Percentiles rank a stretch among this genome's conserved stretches.
These are phyloP conservation scores for Aleiodes leptofemur DNA, from an alignment of 2,888 invertebrate species.

Conservation along the genomic window DNA sequence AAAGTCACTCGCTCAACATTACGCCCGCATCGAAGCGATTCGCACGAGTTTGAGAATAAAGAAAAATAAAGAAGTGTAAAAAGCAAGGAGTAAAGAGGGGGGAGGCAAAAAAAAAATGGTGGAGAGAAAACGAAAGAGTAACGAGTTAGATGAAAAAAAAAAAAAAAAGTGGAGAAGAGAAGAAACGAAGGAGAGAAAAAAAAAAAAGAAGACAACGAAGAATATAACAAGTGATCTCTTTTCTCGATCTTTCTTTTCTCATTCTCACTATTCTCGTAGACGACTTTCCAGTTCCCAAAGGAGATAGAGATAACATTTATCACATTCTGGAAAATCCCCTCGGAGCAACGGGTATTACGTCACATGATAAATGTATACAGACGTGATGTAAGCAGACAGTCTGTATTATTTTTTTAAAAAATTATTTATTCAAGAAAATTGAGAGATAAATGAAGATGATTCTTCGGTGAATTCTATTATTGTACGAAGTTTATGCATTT, in stretches of 20 bases:
- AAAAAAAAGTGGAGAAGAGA: constrained; percentile 3
- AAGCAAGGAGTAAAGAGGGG: not conserved
- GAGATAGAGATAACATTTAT: constrained; percentile 50
- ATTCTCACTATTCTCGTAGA: constrained; percentile 32
- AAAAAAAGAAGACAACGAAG: constrained; percentile 40
- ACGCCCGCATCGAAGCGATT: constrained; percentile 42
- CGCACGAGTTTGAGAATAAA: constrained; percentile 9
- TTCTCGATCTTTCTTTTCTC: constrained; percentile 40
- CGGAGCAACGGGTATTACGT: constrained; percentile 35
- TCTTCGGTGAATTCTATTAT: no score
- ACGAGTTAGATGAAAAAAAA: constrained; percentile 2
- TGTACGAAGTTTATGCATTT: no score
- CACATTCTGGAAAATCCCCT: constrained; percentile 45
- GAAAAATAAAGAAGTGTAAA: constrained; percentile 10
- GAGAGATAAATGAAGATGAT: not conserved
- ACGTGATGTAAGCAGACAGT: constrained; percentile 31
- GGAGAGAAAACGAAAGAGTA: constrained; percentile 18
- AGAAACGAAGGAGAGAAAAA: constrained; percentile 15
- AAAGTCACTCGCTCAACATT: constrained; percentile 47
- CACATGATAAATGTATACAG: constrained; percentile 37
- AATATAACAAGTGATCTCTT: constrained; percentile 45
- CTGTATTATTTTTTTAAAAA: not conserved
- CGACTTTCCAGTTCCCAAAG: constrained; percentile 40
- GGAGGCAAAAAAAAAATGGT: constrained; percentile 39
- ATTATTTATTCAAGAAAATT: constrained; percentile 3